Conservation (phyloP, 2,797 vertebrate genomes). For the Fistularia commersonii region DNA sequence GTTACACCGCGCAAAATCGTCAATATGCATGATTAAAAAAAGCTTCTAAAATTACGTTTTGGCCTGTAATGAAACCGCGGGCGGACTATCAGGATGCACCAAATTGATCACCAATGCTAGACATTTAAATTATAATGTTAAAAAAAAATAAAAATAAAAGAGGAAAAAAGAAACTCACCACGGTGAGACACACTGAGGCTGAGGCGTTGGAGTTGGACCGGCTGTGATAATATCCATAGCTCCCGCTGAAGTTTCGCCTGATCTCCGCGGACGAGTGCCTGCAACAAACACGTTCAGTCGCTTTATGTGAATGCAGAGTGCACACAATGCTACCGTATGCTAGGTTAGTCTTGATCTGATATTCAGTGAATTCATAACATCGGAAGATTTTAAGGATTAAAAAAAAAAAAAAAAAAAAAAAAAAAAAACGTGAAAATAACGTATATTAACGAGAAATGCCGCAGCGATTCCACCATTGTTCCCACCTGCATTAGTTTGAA, state of each 20-base stretch:
- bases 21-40: too few species aligned
- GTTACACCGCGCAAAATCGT: too few species aligned
- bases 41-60: too few species aligned
- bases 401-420: too few species aligned
- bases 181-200: slow-evolving; percentile 39
- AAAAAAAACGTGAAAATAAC: slow-evolving; percentile 1
- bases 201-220: slow-evolving; percentile 63
- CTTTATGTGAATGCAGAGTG: neutral
- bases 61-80: too few species aligned
- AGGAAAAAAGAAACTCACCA: slow-evolving; percentile 55
- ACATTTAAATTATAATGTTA: neutral
- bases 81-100: too few species aligned
- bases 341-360: neutral
- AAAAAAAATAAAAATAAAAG: neutral
- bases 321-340: neutral
- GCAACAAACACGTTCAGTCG: slow-evolving; percentile 11
- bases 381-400: neutral
- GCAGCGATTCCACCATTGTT: slow-evolving; percentile 36
- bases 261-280: slow-evolving; percentile 70
- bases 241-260: slow-evolving; percentile 60
- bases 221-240: slow-evolving; percentile 52
- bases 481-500: slow-evolving; percentile 32
- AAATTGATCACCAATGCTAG: too few species aligned
- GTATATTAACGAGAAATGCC: slow-evolving; percentile 32
- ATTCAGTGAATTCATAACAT: slow-evolving; percentile 4